Percentiles rank a stretch among this genome's conserved stretches.
Conservation (phyloP, 2,888 invertebrate species). For the Pyrocoelia pectoralis region DNA sequence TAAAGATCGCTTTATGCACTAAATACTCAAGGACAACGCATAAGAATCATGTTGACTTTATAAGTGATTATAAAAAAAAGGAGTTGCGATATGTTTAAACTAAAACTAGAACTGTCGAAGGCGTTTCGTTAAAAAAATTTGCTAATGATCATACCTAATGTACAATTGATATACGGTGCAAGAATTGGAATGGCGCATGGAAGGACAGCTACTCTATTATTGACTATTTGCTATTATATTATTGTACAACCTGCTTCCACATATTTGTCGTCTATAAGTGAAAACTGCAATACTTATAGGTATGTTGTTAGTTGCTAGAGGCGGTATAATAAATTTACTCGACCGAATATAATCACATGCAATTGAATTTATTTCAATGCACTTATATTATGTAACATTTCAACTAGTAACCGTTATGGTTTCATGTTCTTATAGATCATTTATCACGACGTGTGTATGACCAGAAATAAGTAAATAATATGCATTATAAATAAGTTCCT, state of each 20-base stretch:
- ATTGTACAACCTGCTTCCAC: constrained; percentile 25
- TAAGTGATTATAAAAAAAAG: neutral
- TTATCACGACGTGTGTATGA: constrained; percentile 17
- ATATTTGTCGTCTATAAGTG: constrained; percentile 20
- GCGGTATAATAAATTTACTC: constrained; percentile 30
- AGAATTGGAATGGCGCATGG: constrained; percentile 19
- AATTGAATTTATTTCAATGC: constrained; percentile 28
- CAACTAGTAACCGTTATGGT: constrained; percentile 11
- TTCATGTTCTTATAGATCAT: constrained; percentile 2
- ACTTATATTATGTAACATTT: constrained; percentile 22
- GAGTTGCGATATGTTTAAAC: neutral
- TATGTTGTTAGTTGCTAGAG: constrained; percentile 13
- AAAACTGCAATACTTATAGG: constrained; percentile 21
- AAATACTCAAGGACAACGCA: too few species aligned
- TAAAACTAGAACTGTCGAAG: constrained; percentile 2
- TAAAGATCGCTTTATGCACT: too few species aligned
- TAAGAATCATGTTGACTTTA: neutral
- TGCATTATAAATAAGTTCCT: neutral
- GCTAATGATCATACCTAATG: too few species aligned
- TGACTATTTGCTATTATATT: constrained; percentile 15
- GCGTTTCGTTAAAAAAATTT: neutral
- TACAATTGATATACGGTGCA: too few species aligned
- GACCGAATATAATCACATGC: constrained; percentile 30
- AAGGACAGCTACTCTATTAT: constrained; percentile 23
- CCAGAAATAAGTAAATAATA: neutral